phyloP scores from a whole-genome alignment of 1,140 invertebrate species.

The Neotoxoptera formosana region DNA sequence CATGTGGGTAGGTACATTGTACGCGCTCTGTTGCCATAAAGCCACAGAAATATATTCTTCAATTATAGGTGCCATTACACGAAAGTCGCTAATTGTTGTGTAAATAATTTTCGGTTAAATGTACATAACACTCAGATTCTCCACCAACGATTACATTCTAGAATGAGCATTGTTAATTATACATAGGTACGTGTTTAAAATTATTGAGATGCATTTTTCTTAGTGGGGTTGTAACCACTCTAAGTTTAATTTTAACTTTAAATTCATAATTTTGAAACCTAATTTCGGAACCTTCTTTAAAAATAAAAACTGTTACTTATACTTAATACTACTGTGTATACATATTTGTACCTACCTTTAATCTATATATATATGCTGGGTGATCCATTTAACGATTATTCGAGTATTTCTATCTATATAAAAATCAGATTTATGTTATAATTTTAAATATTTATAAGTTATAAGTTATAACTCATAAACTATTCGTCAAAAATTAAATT shows the following conservation, averaged over 20 bases:
- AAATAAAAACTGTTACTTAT: neutral
- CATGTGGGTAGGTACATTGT: neutral
- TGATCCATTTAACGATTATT: too few species aligned
- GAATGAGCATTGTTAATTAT: neutral
- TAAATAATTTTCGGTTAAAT: neutral
- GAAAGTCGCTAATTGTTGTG: neutral
- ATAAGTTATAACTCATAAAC: too few species aligned
- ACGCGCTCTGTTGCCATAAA: neutral
- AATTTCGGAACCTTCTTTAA: neutral
- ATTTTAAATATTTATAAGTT: too few species aligned
- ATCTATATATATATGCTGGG: too few species aligned
- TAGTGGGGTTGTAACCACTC: neutral
- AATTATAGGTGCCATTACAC: neutral
- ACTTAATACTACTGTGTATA: neutral
- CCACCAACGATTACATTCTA: neutral
- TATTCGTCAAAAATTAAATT: too few species aligned
- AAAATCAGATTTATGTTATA: too few species aligned
- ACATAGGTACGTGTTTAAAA: slow-evolving; percentile 13
- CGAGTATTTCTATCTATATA: too few species aligned
- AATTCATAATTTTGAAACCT: slow-evolving; percentile 11
- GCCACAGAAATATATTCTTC: neutral
- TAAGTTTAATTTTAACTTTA: slow-evolving; percentile 12
- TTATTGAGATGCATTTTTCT: slow-evolving; percentile 18
- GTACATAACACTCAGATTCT: neutral
- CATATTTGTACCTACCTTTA: too few species aligned